These are phyloP conservation scores for Lates calcarifer DNA, from an alignment of 2,113 vertebrate genomes.

Conservation along the genomic window DNA sequence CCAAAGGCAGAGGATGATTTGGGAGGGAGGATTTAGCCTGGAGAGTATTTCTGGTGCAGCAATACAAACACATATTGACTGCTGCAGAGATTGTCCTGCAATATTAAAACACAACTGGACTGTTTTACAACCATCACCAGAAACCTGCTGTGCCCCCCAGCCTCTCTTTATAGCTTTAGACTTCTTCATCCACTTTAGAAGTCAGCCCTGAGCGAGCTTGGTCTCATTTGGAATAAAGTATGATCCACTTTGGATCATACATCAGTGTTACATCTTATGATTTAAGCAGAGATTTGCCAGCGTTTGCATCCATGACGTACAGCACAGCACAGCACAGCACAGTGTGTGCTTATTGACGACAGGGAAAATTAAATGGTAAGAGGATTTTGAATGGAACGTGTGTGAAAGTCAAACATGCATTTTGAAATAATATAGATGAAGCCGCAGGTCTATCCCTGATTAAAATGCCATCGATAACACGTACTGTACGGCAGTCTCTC, in stretches of 20 bases:
- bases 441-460: neutral
- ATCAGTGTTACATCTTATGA: constrained; percentile 1
- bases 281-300: constrained; percentile 10
- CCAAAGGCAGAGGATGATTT: constrained; percentile 31
- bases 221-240: constrained; percentile 35
- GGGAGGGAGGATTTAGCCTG: constrained; percentile 35
- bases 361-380: neutral
- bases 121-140: constrained; percentile 51
- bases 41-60: constrained; percentile 34
- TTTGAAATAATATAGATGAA: neutral
- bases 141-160: constrained; percentile 19
- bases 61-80: constrained; percentile 35
- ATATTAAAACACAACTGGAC: constrained; percentile 58
- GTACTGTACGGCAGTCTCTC: neutral
- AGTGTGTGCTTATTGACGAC: neutral
- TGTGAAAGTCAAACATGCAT: neutral
- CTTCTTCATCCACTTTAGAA: constrained; percentile 33
- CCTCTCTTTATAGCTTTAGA: constrained; percentile 41
- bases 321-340: too few species aligned
- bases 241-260: constrained; percentile 8
- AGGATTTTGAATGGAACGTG: constrained; percentile 10
- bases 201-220: constrained; percentile 17
- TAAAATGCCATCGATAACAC: constrained; percentile 10
- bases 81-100: constrained; percentile 29
- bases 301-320: neutral